A percentile compares a stretch with the other conserved stretches of the same genome.
phyloP scores from a whole-genome alignment of 1,140 invertebrate genomes.

The Heliothis subflexa region DNA sequence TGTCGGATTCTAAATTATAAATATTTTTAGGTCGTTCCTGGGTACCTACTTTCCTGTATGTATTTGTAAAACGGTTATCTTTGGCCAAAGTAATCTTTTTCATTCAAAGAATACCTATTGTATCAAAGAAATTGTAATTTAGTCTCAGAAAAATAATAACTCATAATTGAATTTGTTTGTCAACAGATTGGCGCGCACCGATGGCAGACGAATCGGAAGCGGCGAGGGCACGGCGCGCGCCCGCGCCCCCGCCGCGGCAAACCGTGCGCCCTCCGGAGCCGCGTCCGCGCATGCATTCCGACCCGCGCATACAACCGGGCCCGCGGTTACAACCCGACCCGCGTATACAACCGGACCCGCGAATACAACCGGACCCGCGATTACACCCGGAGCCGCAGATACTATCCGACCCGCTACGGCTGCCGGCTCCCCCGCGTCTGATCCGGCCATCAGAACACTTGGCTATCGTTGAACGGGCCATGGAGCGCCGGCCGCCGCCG shows the following conservation, averaged over 20 bases:
- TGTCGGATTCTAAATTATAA: too few relatives aligned
- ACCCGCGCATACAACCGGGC: slow-evolving; percentile 1
- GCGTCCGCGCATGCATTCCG: slow-evolving; percentile 60
- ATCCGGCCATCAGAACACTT: slow-evolving; percentile 79
- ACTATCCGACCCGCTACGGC: slow-evolving; percentile 21
- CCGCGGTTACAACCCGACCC: slow-evolving; percentile 57
- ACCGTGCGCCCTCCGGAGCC: slow-evolving; percentile 64
- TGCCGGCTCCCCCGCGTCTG: slow-evolving; percentile 70
- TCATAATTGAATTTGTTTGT: slow-evolving; percentile 43
- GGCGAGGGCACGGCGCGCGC: slow-evolving; percentile 69
- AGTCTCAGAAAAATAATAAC: neutral
- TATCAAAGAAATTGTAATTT: neutral
- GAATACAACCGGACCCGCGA: slow-evolving; percentile 63
- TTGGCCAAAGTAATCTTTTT: too few relatives aligned
- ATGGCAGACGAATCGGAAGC: slow-evolving; percentile 80
- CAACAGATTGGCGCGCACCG: slow-evolving; percentile 81
- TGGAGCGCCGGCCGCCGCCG: slow-evolving; percentile 67
- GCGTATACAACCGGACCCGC: slow-evolving; percentile 47
- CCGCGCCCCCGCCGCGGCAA: slow-evolving; percentile 72
- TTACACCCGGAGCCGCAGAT: neutral
- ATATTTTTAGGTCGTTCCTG: too few relatives aligned
- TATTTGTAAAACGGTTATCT: too few relatives aligned
- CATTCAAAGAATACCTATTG: too few relatives aligned
- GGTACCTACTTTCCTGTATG: too few relatives aligned
- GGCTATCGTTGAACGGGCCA: slow-evolving; percentile 72